phyloP scores from a whole-genome alignment of 2,113 vertebrate genomes.

The Telmatochromis sp. region DNA sequence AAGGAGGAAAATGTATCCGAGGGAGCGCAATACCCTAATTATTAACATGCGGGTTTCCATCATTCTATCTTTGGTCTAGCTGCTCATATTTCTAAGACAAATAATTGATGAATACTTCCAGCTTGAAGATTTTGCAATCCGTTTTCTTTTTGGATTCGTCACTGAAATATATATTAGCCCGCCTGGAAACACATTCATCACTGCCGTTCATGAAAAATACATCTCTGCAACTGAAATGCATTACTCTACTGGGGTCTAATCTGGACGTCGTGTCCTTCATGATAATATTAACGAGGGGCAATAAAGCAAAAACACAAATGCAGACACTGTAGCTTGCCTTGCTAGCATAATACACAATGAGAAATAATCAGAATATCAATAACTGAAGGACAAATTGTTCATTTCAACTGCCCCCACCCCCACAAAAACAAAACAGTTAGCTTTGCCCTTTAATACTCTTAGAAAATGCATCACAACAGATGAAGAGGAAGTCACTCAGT shows the following conservation, averaged over 20 bases:
- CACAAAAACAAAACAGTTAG: background rate
- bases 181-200: constrained; percentile 17
- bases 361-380: background rate
- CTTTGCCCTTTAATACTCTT: background rate
- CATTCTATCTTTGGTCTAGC: constrained; percentile 30
- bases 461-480: background rate
- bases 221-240: background rate
- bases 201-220: constrained; percentile 3
- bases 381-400: background rate
- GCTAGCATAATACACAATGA: background rate
- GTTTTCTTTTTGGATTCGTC: background rate
- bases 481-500: background rate
- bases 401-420: background rate
- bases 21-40: background rate
- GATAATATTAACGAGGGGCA: background rate
- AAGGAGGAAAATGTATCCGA: background rate
- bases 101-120: constrained; percentile 34
- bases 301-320: background rate
- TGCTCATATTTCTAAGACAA: constrained; percentile 10
- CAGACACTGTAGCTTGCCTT: background rate
- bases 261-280: background rate
- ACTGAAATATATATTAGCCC: constrained; percentile 1
- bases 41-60: constrained; percentile 4
- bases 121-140: background rate
- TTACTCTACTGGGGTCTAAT: background rate